Evolutionary conservation across 2,888 invertebrate genomes (phyloP).

Genomic region (Nemurella pictetii): DNA sequence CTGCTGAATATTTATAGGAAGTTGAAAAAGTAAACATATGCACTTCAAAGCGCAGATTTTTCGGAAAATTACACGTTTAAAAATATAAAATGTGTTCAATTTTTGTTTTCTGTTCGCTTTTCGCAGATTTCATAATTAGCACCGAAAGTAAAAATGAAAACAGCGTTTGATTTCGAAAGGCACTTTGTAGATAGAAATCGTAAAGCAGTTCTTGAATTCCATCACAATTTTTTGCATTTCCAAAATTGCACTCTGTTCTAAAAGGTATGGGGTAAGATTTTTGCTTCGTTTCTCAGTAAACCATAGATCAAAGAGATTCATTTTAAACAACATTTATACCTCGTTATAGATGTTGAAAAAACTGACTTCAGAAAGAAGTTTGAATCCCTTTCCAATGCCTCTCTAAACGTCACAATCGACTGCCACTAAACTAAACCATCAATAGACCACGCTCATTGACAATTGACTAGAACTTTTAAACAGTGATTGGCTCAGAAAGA

Average conservation of each 20-base stretch:
- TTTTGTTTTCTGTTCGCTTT: neutral
- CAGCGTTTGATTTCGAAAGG: neutral
- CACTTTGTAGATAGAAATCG: neutral
- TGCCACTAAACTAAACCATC: no score
- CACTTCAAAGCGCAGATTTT: neutral
- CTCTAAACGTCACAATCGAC: no score
- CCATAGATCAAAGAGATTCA: neutral
- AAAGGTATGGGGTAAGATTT: neutral
- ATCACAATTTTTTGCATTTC: neutral
- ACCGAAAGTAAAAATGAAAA: neutral
- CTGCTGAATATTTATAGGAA: neutral
- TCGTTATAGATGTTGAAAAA: no score
- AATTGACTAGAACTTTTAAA: no score
- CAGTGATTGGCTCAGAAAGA: no score
- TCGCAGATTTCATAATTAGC: neutral
- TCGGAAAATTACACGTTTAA: neutral
- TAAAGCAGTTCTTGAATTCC: neutral
- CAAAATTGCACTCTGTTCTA: neutral
- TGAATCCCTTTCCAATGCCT: no score
- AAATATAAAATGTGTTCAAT: neutral
- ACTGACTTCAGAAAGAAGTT: no score
- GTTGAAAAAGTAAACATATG: neutral
- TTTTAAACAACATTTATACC: neutral
- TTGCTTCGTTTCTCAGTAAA: neutral
- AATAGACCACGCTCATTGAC: no score